Base-by-base conservation (phyloP, 1,140 invertebrate genomes). In the Drosophila nikananu region DNA sequence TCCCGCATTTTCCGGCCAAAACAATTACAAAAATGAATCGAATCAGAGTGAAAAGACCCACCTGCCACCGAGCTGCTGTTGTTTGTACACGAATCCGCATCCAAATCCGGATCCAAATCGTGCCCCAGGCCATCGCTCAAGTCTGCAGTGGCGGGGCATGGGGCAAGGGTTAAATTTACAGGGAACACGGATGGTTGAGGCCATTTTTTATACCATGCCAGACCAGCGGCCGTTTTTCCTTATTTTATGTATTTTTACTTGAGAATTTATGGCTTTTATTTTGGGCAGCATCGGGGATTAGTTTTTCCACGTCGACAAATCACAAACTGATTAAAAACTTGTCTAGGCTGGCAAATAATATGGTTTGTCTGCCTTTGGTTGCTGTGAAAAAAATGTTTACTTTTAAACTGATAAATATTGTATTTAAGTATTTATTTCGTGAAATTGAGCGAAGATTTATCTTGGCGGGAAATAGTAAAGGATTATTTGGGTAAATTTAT, bases 241-340 rank as follows among this genome's bases (percentile, higher is more conserved):
- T 42, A 64, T 72, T 57, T 62, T 10, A 51, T 52, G 37, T 63
- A 39, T 86, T 72, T 67, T 44, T 9, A 25, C 15, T 21, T 10
- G 21, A 15, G 41, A 89, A 87, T 89, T 87, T 87, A 87, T 87
- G 63, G 81, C 67, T 71, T 81, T 81, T 84, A 81, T 84, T 84
- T 83, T 73, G 58, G 48, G 57, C 61, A 27, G 72, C 58, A 78
- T 66, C 63, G 61, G 64, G 77, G 81, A 87, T 89, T 81, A 89
- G 77, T 89, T 89, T 89, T 83, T 74, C 51, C 57, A 21, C 27
- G 39, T 52, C 64, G 64, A 63, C 52, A 59, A 78, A 82, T 82
- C 80, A 71, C 48, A 87, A 81, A 83, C 84, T 83, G 77, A 87
- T 87, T 84, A 89, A 83, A 87, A 77, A 71, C 51, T 54, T 54